Conservation (phyloP, 2,113 vertebrate genomes). For the Diglossa brunneiventris region DNA sequence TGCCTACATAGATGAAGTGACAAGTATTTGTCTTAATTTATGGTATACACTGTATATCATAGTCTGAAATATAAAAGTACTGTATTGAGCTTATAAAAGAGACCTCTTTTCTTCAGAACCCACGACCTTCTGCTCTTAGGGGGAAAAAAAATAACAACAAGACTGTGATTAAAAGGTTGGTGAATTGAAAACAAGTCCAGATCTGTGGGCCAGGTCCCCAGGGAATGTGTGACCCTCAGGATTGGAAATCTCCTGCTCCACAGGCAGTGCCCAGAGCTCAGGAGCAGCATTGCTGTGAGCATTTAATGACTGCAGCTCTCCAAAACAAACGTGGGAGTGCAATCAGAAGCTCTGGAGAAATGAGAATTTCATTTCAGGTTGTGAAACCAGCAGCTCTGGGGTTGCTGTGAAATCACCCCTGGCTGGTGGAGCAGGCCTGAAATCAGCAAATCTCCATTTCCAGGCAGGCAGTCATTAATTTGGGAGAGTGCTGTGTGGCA, state of each 20-base stretch:
- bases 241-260: not conserved
- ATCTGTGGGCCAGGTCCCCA: not conserved
- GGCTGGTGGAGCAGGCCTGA: not conserved
- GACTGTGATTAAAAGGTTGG: not conserved
- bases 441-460: not conserved
- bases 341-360: not conserved
- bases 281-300: not conserved
- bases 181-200: not conserved
- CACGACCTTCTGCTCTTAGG: conserved; percentile 7
- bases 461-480: not conserved
- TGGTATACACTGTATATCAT: conserved; percentile 60
- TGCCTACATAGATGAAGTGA: conserved; percentile 65
- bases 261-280: not conserved
- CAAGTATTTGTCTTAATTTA: conserved; percentile 70
- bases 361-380: accelerated
- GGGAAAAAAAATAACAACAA: not conserved
- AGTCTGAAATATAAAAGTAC: conserved; percentile 70
- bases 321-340: not conserved
- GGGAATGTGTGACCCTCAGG: not conserved
- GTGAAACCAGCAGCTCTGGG: not conserved
- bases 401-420: not conserved
- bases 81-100: conserved; percentile 71
- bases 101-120: conserved; percentile 72
- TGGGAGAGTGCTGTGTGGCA: not conserved
- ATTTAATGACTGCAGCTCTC: not conserved